Evolutionary conservation across 2,888 invertebrate species (phyloP), one percentile per base, ranked within the genome.

Genomic region (Phrixothrix hirtus): DNA sequence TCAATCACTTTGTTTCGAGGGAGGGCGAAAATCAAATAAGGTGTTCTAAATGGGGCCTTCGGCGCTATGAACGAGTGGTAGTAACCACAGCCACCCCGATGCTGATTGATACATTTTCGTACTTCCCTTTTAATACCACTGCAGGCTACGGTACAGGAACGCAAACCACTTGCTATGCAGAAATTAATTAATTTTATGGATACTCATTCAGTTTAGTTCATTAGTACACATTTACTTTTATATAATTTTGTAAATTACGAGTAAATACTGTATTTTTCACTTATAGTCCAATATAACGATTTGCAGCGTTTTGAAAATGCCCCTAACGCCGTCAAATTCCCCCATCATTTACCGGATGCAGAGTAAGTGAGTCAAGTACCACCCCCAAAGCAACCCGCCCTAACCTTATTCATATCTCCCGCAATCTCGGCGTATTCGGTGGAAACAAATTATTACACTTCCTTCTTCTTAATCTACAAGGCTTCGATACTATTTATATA

Each of bases 401-500:
- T 47, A 51, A 52, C 47, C 55, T 49, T 55, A 39, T 48, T 54
- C 52, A 44, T 62, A 59, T 61, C 61, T 58, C 51, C 57, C 62
- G 63, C 67, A 68, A 70, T 69, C 70, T 68, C 60, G 62, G 62
- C 62, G 67, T 66, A 64, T 68, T 61, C 64, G 58, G 60, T 62
- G 67, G 64, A 66, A 64, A 66, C 70, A 70, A 71, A 71, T 71
- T 70, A 71, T 69, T 70, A 66, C 70, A 68, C 70, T 66, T 70
- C 69, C 68, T 65, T 49, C 25, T 41, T 57, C 55, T 54, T 61
- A 59, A 61, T 59, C 58, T 59, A 13, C 9, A 42, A 32, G 10
- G 12, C 10, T 42, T 27, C 26, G 25, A n/a, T n/a, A n/a, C n/a
- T n/a, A n/a, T n/a, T n/a, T n/a, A n/a, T n/a, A n/a, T n/a, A n/a